These are phyloP conservation scores for Tachina grossa DNA, from an alignment of 2,888 invertebrate species.

Conservation along the genomic window DNA sequence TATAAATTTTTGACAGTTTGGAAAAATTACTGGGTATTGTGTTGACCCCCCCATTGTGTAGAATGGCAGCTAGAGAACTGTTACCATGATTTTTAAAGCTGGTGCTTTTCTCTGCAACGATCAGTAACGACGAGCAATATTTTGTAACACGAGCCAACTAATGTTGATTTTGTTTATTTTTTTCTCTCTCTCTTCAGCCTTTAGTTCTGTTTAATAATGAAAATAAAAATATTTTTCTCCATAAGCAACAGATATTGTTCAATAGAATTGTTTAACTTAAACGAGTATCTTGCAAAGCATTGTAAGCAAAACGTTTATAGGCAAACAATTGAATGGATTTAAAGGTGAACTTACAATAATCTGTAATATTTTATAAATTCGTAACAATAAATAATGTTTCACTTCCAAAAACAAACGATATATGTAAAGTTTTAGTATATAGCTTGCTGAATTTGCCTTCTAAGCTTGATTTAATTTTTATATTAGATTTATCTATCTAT, in stretches of 20 bases:
- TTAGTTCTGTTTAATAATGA: conserved; percentile 12
- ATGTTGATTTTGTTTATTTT: conserved; percentile 46
- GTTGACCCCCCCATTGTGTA: conserved; percentile 80
- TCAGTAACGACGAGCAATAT: conserved; percentile 65
- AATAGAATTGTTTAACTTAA: conserved; percentile 64
- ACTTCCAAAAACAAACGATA: no score
- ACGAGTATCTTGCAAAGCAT: conserved; percentile 25
- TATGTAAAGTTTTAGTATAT: no score
- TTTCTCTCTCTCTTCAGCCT: background rate
- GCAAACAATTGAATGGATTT: conserved; percentile 9
- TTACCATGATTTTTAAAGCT: conserved; percentile 64
- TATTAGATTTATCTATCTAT: no score
- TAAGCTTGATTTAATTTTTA: no score
- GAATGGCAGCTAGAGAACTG: conserved; percentile 66
- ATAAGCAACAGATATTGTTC: conserved; percentile 59
- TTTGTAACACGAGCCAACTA: conserved; percentile 78
- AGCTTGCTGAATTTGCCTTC: no score
- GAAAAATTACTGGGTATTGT: conserved; percentile 81
- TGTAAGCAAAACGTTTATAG: conserved; percentile 32
- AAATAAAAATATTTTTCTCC: conserved; percentile 36
- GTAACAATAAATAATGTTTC: no score
- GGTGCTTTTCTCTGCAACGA: conserved; percentile 59
- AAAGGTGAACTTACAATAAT: conserved; percentile 15
- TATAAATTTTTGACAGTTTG: conserved; percentile 81
- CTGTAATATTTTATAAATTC: background rate